Evolutionary conservation across 2,888 invertebrate genomes (phyloP).

Genomic region (Aproaerema taeniolella): DNA sequence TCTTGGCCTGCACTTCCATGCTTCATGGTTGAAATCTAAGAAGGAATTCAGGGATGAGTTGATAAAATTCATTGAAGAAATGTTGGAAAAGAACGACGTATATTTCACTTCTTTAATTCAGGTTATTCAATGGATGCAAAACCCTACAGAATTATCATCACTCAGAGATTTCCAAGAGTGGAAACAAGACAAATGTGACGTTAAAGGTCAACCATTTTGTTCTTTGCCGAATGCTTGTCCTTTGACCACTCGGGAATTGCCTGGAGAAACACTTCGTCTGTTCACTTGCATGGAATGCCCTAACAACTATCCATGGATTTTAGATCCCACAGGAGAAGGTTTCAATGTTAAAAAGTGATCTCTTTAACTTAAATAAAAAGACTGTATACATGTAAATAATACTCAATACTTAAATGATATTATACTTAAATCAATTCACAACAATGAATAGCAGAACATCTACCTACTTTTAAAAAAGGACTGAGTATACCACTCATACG

Average conservation of each 20-base stretch:
- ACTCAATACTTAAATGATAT: slow-evolving; percentile 67
- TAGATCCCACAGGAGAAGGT: slow-evolving; percentile 96
- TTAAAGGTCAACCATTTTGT: slow-evolving; percentile 95
- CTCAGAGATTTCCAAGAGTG: slow-evolving; percentile 95
- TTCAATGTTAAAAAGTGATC: slow-evolving; percentile 88
- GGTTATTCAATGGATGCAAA: slow-evolving; percentile 98
- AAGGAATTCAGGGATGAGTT: slow-evolving; percentile 94
- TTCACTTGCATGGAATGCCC: slow-evolving; percentile 98
- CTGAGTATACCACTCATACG: no score
- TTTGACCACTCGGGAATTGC: slow-evolving; percentile 91
- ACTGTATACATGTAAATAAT: slow-evolving; percentile 77
- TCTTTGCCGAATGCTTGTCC: slow-evolving; percentile 95
- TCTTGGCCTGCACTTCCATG: slow-evolving; percentile 94
- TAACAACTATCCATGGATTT: slow-evolving; percentile 95
- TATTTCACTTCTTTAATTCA: slow-evolving; percentile 94
- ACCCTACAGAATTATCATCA: slow-evolving; percentile 90
- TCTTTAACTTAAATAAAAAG: slow-evolving; percentile 67
- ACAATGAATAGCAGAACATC: slow-evolving; percentile 38
- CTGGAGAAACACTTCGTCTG: slow-evolving; percentile 93
- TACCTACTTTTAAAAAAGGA: no score
- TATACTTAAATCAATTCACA: slow-evolving; percentile 19
- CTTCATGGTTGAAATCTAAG: slow-evolving; percentile 96
- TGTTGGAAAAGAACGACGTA: slow-evolving; percentile 91
- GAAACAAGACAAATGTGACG: slow-evolving; percentile 95
- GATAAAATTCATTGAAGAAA: slow-evolving; percentile 95